These are phyloP conservation scores for Scolopax mira DNA, from an alignment of 2,113 vertebrate species.

Conservation along the genomic window DNA sequence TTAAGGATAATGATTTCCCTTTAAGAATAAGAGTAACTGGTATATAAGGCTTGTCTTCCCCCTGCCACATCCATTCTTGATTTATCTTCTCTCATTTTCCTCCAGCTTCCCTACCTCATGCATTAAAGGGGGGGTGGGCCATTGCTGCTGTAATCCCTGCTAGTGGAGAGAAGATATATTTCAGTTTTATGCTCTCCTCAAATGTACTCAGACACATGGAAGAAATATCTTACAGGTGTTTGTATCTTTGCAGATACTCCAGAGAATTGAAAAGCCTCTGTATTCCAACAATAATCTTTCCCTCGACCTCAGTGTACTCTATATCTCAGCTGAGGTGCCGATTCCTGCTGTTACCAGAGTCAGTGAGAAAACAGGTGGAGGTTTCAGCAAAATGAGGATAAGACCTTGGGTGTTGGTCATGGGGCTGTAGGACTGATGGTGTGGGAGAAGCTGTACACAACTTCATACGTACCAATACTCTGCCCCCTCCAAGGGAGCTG, in stretches of 20 bases:
- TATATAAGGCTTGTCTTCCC: neutral
- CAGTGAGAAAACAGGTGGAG: neutral
- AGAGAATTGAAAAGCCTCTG: neutral
- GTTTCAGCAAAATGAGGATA: neutral
- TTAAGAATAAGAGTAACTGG: conserved; percentile 17
- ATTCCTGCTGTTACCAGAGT: neutral
- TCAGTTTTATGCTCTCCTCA: conserved; percentile 29
- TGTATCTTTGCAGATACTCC: neutral
- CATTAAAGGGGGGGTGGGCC: neutral
- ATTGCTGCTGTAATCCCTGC: neutral
- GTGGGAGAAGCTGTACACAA: neutral
- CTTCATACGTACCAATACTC: neutral
- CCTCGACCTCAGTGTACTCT: neutral
- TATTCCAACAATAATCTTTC: conserved; percentile 11
- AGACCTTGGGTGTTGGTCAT: neutral
- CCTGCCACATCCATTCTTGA: neutral
- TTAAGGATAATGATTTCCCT: neutral
- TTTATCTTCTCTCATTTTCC: neutral
- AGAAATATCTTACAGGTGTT: conserved; percentile 29
- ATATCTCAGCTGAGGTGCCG: neutral
- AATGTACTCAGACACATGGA: conserved; percentile 12
- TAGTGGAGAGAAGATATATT: conserved; percentile 14
- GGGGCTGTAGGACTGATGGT: neutral
- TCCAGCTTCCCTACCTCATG: neutral
- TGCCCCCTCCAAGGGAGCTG: rapidly evolving